These are phyloP conservation scores for Epinephelus cyanopodus DNA, from an alignment of 2,113 vertebrate species.

Conservation along the genomic window DNA sequence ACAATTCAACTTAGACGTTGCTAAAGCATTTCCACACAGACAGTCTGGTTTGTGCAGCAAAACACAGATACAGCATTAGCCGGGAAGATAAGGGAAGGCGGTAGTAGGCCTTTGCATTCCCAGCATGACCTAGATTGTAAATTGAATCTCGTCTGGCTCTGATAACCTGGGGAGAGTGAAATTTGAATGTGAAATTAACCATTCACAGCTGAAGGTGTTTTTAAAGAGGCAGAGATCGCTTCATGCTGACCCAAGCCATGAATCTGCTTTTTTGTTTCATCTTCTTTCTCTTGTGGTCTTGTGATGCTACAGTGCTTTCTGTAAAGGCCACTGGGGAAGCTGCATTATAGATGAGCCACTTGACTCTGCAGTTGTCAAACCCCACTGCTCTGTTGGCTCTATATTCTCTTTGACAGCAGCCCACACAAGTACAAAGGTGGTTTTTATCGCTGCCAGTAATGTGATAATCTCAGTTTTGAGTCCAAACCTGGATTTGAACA, in stretches of 20 bases:
- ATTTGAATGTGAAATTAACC: constrained; percentile 36
- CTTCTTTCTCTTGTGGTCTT: neutral
- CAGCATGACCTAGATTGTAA: constrained; percentile 61
- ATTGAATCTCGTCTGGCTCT: constrained; percentile 46
- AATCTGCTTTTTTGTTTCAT: constrained; percentile 35
- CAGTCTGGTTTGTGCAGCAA: constrained; percentile 4
- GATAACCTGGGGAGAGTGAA: constrained; percentile 32
- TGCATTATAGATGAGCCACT: constrained; percentile 80
- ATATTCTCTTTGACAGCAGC: constrained; percentile 45
- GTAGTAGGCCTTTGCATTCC: constrained; percentile 32
- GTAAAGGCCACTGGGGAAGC: constrained; percentile 59
- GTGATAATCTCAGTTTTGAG: neutral
- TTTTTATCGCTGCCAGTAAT: neutral
- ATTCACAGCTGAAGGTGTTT: constrained; percentile 10
- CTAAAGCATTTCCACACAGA: constrained; percentile 31
- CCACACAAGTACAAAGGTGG: neutral
- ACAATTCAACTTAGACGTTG: constrained; percentile 21
- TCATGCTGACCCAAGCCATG: constrained; percentile 4
- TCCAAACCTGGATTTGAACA: neutral
- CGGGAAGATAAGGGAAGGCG: constrained; percentile 40
- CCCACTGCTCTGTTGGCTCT: constrained; percentile 34
- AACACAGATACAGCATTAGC: constrained; percentile 19
- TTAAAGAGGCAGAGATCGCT: neutral
- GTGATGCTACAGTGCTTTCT: constrained; percentile 45
- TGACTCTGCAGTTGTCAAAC: constrained; percentile 70